phyloP scores from a whole-genome alignment of 2,888 invertebrate genomes.

The Drosophila rubida region DNA sequence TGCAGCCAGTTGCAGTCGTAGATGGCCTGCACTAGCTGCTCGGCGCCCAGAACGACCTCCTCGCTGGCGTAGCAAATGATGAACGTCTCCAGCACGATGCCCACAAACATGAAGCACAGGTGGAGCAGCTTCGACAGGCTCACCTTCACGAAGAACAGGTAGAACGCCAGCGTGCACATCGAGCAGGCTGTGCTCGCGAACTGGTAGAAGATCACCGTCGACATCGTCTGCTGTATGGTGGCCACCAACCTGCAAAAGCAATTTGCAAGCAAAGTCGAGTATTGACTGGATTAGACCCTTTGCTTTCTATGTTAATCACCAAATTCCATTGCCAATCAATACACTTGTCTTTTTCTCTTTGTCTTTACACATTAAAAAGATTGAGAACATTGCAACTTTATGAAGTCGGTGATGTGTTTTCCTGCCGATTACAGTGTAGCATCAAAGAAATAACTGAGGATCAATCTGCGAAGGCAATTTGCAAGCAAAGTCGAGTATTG shows the following conservation, averaged over 20 bases:
- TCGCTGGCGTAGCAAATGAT: conserved; percentile 86
- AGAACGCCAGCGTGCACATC: conserved; percentile 83
- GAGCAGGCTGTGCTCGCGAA: conserved; percentile 84
- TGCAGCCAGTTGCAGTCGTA: conserved; percentile 87
- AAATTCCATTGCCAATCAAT: too few relatives aligned
- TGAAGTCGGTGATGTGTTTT: too few relatives aligned
- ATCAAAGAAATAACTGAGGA: too few relatives aligned
- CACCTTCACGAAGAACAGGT: conserved; percentile 82
- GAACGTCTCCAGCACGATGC: conserved; percentile 85
- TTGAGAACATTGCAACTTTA: too few relatives aligned
- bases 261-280: not conserved
- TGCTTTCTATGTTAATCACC: too few relatives aligned
- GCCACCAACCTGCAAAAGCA: conserved; percentile 85
- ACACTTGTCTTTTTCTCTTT: too few relatives aligned
- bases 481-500: not conserved
- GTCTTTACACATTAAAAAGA: too few relatives aligned
- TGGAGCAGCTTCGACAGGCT: conserved; percentile 37
- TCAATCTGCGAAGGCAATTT: conserved; percentile 84
- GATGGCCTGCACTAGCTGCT: conserved; percentile 85
- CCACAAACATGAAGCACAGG: conserved; percentile 66
- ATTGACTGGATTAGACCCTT: too few relatives aligned
- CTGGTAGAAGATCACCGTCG: conserved; percentile 86
- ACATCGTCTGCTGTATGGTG: conserved; percentile 85
- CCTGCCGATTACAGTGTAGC: too few relatives aligned
- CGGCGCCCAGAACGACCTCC: conserved; percentile 85